Conservation (phyloP, 2,888 invertebrate species). For the Tenthredo livida region DNA sequence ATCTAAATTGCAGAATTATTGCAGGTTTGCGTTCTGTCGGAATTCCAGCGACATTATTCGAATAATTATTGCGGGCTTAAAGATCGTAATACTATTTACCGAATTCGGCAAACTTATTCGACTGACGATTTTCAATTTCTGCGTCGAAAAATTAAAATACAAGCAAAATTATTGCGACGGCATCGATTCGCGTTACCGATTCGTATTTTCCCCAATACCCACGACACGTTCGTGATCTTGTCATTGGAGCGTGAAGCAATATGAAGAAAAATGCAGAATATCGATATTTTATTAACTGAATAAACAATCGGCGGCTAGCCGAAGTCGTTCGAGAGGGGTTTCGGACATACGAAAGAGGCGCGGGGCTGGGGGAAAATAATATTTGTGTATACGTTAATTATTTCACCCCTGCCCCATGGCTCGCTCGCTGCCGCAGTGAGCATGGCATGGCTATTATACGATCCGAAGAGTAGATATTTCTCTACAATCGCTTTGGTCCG, state of each 20-base stretch:
- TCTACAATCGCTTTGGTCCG: constrained; percentile 22
- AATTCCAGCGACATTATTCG: background rate
- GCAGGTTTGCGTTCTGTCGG: background rate
- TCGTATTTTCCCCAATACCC: background rate
- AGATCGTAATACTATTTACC: no score
- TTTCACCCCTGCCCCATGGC: constrained; percentile 26
- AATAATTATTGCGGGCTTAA: background rate
- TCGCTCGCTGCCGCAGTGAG: background rate
- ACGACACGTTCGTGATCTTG: background rate
- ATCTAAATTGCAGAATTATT: background rate
- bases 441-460: constrained; percentile 40
- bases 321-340: background rate
- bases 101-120: background rate
- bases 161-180: background rate
- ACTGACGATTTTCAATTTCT: background rate
- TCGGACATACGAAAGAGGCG: background rate
- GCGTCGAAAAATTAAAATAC: background rate
- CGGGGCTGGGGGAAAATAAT: background rate
- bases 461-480: constrained; percentile 47
- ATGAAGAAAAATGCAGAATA: background rate
- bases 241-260: background rate
- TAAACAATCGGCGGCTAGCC: background rate
- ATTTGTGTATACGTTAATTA: constrained; percentile 45
- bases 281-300: constrained; percentile 14
- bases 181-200: background rate